Conservation (phyloP, 1,140 invertebrate species). For the Prorops nasuta region DNA sequence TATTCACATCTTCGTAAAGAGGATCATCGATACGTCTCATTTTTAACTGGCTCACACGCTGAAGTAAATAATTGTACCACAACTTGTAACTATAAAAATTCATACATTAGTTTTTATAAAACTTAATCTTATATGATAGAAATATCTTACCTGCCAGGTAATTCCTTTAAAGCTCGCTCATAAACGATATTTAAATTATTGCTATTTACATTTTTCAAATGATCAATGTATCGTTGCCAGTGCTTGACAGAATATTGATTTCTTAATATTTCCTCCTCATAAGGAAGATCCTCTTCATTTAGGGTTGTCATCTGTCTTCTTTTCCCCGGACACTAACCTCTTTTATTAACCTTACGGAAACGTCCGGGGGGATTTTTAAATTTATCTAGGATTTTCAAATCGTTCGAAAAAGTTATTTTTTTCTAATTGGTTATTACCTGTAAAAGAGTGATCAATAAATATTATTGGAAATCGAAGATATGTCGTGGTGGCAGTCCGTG, state of each 20-base stretch:
- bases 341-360: no score
- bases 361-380: no score
- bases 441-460: no score
- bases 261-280: constrained; percentile 96
- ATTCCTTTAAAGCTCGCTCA: constrained; percentile 91
- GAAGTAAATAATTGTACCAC: constrained; percentile 94
- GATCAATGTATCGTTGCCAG: constrained; percentile 96
- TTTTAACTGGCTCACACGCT: constrained; percentile 80
- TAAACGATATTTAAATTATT: constrained; percentile 88
- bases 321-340: no score
- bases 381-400: no score
- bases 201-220: constrained; percentile 83
- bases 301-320: no score
- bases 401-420: no score
- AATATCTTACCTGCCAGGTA: constrained; percentile 76
- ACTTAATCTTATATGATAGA: constrained; percentile 10
- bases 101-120: constrained; percentile 1
- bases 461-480: no score
- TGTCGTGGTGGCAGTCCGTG: no score
- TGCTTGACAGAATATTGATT: constrained; percentile 97
- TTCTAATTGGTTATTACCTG: no score
- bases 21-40: constrained; percentile 81
- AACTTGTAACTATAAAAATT: constrained; percentile 83
- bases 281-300: constrained; percentile 93
- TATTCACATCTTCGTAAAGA: constrained; percentile 90